Evolutionary conservation across 1,140 invertebrate species (phyloP).

Genomic region (Sycobia sp.): DNA sequence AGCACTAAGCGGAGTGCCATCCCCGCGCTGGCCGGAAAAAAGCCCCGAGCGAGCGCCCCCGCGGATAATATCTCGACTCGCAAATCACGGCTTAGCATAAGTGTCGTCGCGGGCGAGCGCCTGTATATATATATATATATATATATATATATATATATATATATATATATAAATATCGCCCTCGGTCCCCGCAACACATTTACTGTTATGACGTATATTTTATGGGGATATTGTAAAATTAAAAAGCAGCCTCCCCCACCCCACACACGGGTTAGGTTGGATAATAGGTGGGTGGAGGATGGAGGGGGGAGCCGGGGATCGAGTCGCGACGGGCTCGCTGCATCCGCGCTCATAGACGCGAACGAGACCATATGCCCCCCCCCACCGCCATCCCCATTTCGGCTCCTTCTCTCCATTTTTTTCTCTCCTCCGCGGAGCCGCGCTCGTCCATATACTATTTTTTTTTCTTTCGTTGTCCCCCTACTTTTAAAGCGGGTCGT

Average conservation of each 20-base stretch:
- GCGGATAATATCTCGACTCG: constrained; percentile 48
- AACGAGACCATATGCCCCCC: constrained; percentile 51
- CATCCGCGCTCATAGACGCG: constrained; percentile 28
- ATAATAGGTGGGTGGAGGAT: constrained; percentile 58
- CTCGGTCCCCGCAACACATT: constrained; percentile 45
- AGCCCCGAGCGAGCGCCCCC: constrained; percentile 26
- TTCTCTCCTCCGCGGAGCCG: too few relatives aligned
- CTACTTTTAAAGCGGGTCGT: constrained; percentile 44
- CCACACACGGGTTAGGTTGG: constrained; percentile 32
- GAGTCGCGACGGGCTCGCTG: constrained; percentile 29
- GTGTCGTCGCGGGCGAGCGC: too few relatives aligned
- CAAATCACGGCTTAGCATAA: constrained; percentile 54
- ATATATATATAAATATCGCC: too few relatives aligned
- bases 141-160: too few relatives aligned
- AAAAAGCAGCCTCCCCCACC: constrained; percentile 55
- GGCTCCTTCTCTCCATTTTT: not conserved
- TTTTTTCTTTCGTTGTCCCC: constrained; percentile 27
- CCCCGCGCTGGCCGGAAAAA: too few relatives aligned
- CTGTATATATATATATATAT: too few relatives aligned
- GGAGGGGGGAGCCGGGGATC: too few relatives aligned
- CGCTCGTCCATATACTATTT: not conserved
- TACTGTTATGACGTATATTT: constrained; percentile 56
- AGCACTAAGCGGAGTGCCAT: constrained; percentile 23
- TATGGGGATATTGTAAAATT: constrained; percentile 61
- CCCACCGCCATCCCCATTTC: constrained; percentile 15